Conservation (phyloP, 1,140 invertebrate genomes). For the Bombus polaris region DNA sequence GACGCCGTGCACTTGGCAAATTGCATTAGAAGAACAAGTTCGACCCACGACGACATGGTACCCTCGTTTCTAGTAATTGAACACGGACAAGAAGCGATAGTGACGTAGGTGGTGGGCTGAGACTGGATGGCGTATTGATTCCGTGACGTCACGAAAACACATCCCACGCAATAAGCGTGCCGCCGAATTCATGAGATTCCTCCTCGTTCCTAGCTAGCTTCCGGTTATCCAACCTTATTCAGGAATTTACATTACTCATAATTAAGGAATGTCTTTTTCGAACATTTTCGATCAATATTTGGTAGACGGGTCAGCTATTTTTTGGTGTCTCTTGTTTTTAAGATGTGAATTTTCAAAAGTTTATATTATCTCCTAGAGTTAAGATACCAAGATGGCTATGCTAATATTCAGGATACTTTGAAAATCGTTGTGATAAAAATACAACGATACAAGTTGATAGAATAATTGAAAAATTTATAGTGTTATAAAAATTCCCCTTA, state of each 20-base stretch:
- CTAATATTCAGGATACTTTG: too few species aligned
- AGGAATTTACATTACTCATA: neutral
- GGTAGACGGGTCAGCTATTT: too few species aligned
- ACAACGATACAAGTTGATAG: too few species aligned
- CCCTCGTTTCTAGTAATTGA: conserved; percentile 21
- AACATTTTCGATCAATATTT: neutral
- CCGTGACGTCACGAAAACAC: conserved; percentile 58
- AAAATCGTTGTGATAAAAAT: too few species aligned
- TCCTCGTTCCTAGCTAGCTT: neutral
- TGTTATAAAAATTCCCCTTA: too few species aligned
- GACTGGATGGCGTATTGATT: conserved; percentile 57
- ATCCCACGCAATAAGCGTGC: conserved; percentile 37
- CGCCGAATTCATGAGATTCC: conserved; percentile 21
- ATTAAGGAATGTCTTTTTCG: too few species aligned
- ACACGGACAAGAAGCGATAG: neutral
- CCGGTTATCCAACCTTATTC: neutral
- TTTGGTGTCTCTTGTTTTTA: too few species aligned
- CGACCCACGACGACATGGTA: conserved; percentile 7
- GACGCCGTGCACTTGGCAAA: neutral
- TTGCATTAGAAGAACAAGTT: conserved; percentile 15
- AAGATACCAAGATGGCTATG: too few species aligned
- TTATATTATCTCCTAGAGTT: too few species aligned
- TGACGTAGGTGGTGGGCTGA: conserved; percentile 52
- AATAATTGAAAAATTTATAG: too few species aligned
- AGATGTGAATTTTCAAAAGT: too few species aligned